A percentile compares a stretch with the other conserved stretches of the same genome.
phyloP scores from a whole-genome alignment of 2,113 vertebrate species.

The Sialia sialis region DNA sequence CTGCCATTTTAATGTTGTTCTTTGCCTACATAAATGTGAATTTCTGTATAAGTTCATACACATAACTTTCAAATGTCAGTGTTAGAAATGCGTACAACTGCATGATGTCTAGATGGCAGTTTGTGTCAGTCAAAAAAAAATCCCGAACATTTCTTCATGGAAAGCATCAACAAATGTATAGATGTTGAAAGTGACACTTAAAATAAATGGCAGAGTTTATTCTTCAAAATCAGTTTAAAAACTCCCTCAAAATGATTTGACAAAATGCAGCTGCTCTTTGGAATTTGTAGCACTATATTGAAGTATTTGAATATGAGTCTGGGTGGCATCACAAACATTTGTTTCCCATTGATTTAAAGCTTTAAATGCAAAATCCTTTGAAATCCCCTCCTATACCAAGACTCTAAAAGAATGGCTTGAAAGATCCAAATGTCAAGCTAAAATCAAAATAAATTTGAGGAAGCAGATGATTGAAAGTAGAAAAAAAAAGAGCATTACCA shows the following conservation, averaged over 20 bases:
- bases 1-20: background rate
- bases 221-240: background rate
- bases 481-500: background rate
- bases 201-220: background rate
- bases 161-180: background rate
- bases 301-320: background rate
- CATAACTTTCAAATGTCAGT: background rate
- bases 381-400: background rate
- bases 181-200: background rate
- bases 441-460: background rate
- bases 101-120: background rate
- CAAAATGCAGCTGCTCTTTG: background rate
- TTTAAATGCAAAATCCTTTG: background rate
- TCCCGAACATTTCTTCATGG: background rate
- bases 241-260: rapidly evolving
- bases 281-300: background rate
- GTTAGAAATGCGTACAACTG: background rate
- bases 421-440: background rate
- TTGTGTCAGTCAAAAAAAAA: background rate
- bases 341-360: background rate
- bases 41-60: background rate
- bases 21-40: background rate
- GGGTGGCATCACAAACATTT: background rate
- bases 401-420: background rate
- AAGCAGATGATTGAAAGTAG: background rate